These are phyloP conservation scores for Atrina japonica DNA, from an alignment of 2,888 invertebrate genomes.

Conservation along the genomic window DNA sequence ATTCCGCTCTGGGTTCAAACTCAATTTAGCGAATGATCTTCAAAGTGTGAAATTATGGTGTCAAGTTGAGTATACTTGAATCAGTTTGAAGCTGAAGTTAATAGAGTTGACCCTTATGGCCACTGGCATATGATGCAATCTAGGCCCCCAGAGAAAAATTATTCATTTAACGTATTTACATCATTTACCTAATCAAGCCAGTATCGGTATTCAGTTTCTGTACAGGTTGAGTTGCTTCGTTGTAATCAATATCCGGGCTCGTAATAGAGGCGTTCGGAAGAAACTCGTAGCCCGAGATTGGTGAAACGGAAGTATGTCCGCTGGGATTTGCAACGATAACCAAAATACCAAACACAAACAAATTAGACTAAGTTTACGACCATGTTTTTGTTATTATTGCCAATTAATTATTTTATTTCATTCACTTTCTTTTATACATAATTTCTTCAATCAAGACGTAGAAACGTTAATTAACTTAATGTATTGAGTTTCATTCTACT, in stretches of 20 bases:
- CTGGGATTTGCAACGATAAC: slow-evolving; percentile 3
- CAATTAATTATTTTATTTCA: background rate
- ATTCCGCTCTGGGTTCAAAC: slow-evolving; percentile 23
- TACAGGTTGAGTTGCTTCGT: background rate
- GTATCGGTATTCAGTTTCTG: slow-evolving; percentile 27
- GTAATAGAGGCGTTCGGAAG: slow-evolving; percentile 19
- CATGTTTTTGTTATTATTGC: slow-evolving; percentile 12
- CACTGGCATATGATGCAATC: slow-evolving; percentile 34
- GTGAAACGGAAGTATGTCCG: background rate
- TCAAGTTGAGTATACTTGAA: slow-evolving; percentile 14
- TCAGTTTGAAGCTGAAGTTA: slow-evolving; percentile 20
- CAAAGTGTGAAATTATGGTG: slow-evolving; percentile 37
- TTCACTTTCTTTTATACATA: slow-evolving; percentile 5
- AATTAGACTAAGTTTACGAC: background rate
- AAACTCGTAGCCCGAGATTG: background rate
- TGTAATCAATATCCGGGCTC: slow-evolving; percentile 16
- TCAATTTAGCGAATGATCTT: slow-evolving; percentile 32
- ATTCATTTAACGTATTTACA: slow-evolving; percentile 45
- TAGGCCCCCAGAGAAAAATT: slow-evolving; percentile 36
- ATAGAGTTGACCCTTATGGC: slow-evolving; percentile 37
- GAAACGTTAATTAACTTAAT: too few relatives aligned
- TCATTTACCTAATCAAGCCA: slow-evolving; percentile 44
- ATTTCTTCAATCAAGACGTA: too few relatives aligned
- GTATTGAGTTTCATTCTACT: too few relatives aligned
- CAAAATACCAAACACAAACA: slow-evolving; percentile 17